These are phyloP conservation scores for Turdus rufiventris DNA, from an alignment of 2,113 vertebrate genomes.

Conservation along the genomic window DNA sequence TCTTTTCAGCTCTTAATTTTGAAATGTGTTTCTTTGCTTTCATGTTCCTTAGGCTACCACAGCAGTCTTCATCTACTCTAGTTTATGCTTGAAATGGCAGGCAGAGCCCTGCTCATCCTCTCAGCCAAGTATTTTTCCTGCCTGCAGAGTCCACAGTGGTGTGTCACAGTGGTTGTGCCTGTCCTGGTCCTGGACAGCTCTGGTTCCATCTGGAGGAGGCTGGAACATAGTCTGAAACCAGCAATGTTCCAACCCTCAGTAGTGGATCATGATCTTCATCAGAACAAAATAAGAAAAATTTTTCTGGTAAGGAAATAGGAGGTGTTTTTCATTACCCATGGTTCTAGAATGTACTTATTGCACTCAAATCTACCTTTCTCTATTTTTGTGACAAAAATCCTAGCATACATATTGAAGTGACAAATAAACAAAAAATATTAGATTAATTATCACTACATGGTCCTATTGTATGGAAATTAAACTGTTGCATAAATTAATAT, in stretches of 20 bases:
- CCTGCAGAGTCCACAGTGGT: not conserved
- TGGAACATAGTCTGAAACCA: not conserved
- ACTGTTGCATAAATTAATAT: not conserved
- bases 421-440: not conserved
- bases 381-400: not conserved
- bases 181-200: not conserved
- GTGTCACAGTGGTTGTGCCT: not conserved
- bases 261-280: not conserved
- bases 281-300: not conserved
- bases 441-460: not conserved
- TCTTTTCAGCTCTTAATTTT: not conserved
- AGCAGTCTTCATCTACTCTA: not conserved
- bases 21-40: not conserved
- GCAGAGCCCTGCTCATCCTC: not conserved
- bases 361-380: not conserved
- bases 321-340: not conserved
- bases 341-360: not conserved
- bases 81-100: not conserved
- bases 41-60: not conserved
- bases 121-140: not conserved
- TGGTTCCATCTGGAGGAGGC: not conserved
- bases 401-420: not conserved
- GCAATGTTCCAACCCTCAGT: not conserved
- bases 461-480: not conserved
- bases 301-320: not conserved